These are phyloP conservation scores for Schizaphis graminum DNA, from an alignment of 2,888 invertebrate genomes.

Conservation along the genomic window DNA sequence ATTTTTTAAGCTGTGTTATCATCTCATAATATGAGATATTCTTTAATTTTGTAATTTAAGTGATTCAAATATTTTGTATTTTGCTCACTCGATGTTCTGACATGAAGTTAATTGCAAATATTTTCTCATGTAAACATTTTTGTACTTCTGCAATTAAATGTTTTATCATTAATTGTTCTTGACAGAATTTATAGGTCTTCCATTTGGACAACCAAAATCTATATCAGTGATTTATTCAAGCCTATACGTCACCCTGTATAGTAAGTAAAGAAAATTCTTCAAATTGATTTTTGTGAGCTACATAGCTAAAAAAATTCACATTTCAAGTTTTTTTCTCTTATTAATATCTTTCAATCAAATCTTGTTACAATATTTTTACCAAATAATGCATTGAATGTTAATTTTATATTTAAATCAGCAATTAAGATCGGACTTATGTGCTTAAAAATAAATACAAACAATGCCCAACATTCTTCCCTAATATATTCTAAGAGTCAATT, in stretches of 20 bases:
- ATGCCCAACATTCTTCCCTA: slow-evolving; percentile 32
- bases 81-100: slow-evolving; percentile 15
- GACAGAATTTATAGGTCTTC: slow-evolving; percentile 44
- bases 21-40: neutral
- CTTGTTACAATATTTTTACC: neutral
- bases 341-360: slow-evolving; percentile 16
- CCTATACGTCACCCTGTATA: slow-evolving; percentile 60
- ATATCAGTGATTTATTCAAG: slow-evolving; percentile 50
- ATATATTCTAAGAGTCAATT: slow-evolving; percentile 56
- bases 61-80: slow-evolving; percentile 27
- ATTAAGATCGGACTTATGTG: neutral
- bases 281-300: slow-evolving; percentile 39
- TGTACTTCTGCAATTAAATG: slow-evolving; percentile 35
- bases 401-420: slow-evolving; percentile 2
- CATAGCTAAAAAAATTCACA: slow-evolving; percentile 23
- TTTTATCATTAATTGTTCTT: slow-evolving; percentile 4
- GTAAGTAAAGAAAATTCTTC: slow-evolving; percentile 38
- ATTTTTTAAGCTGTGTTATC: slow-evolving; percentile 24
- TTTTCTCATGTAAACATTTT: slow-evolving; percentile 36
- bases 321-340: slow-evolving; percentile 23
- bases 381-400: slow-evolving; percentile 14
- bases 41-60: slow-evolving; percentile 12
- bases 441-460: slow-evolving; percentile 41
- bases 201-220: slow-evolving; percentile 30
- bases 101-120: slow-evolving; percentile 16